Evolutionary conservation across 2,888 invertebrate genomes (phyloP), one percentile per base, ranked within the genome.

Genomic region (Heliconius hortense): DNA sequence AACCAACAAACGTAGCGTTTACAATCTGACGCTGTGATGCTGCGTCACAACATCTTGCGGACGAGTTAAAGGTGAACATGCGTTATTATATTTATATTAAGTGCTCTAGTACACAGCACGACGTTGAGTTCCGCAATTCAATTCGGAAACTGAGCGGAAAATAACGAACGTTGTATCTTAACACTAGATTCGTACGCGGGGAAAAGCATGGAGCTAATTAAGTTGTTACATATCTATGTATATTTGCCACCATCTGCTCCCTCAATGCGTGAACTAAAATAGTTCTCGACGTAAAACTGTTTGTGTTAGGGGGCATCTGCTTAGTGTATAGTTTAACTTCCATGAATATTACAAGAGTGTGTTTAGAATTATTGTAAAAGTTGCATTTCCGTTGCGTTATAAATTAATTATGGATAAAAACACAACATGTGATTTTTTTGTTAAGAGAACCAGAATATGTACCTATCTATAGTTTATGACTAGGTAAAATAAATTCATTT

Each of bases 271-370:
- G 70, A 26, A 64, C 73, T 77, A 48, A 73, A 78, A 74, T 76
- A 78, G 74, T 75, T 72, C 77, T 71, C 80, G 80, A 80, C 80
- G 82, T 83, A 82, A 83, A 48, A 82, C 82, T 81, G 84, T 82
- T 84, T 84, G 83, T 79, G 82, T 82, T 77, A 83, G 84, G 83
- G 82, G 82, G 81, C 70, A 31, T 64, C 31, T 71, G 75, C 69
- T 64, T 66, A 71, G 39, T 69, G 31, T 64, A 67, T 64, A 67
- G 70, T 43, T 43, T 28, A 60, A 39, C 24, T 64, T 31, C 10
- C 63, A 69, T 53, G 35, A 68, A 62, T 43, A 60, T 39, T 60
- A 24, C 3, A 69, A 31, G 31, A 56, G 68, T 53, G 15, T 53
- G 31, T 69, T 69, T 35, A 69, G 15, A 69, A n/a, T 56, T 56